Evolutionary conservation across 2,888 invertebrate genomes (phyloP), one percentile per base, ranked within the genome.

Genomic region (Psococerastis gibbosa): DNA sequence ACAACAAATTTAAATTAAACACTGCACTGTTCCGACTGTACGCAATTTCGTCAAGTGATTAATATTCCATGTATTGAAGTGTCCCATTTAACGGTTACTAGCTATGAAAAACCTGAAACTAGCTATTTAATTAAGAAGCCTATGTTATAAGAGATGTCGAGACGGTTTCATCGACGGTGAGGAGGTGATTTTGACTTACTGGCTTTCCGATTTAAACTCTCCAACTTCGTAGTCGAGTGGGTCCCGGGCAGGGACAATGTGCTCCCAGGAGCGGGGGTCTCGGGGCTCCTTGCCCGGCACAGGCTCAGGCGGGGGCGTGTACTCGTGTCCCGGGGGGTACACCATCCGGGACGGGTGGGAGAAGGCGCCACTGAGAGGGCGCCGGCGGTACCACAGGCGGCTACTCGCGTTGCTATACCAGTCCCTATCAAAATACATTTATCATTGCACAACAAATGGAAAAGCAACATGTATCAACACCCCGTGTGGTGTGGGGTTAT

Each of bases 311-410:
- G 81, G 78, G 0, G 88, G 87, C 1, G 87, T 85, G 60, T 82
- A 85, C 11, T 67, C 65, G 51, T 78, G 74, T 3, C 83, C 84
- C 1, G 87, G 87, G 44, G 89, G 89, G 63, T 91, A 91, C 2
- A 91, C 84, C 89, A 91, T 91, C 60, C 75, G 78, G 42, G 87
- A 87, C n/a, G 88, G 87, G 61, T 91, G 85, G 20, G 80, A 81
- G 64, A 81, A 85, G 42, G 88, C 88, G 43, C 81, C 81, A 56
- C 75, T 75, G 23, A 91, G 67, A 41, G 84, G 79, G 17, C 84
- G 75, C 42, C 87, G 73, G 3, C 91, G 72, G 68, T 78, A 89
- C 76, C 85, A 85, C 42, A 73, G 78, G 56, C 79, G 76, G 59
- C 89, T 91, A 1, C 83, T 79, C 1, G 89, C 84, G 60, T 88